A percentile compares a stretch with the other conserved stretches of the same genome.
Evolutionary conservation across 2,888 invertebrate species (phyloP).

Genomic region (Odontomyia ornata): DNA sequence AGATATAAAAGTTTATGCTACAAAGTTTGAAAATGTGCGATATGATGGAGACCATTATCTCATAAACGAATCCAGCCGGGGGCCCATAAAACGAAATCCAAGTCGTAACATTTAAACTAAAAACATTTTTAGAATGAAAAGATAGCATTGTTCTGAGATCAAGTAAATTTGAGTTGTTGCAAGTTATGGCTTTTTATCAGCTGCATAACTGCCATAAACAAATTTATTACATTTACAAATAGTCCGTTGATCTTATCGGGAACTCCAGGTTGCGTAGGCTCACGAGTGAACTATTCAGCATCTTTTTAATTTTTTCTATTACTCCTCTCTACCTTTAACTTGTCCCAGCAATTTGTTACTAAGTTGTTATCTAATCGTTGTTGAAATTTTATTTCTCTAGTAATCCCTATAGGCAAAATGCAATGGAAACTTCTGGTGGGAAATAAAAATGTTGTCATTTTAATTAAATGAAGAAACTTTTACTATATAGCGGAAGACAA

Average conservation of each 20-base stretch:
- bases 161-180: slow-evolving; percentile 15
- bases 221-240: slow-evolving; percentile 28
- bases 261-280: not conserved
- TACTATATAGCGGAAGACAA: too few species aligned
- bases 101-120: slow-evolving; percentile 21
- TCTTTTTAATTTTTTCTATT: slow-evolving; percentile 5
- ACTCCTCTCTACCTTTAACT: not conserved
- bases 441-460: too few species aligned
- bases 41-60: slow-evolving; percentile 18
- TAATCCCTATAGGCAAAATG: too few species aligned
- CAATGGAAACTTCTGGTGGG: too few species aligned
- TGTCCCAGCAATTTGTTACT: not conserved
- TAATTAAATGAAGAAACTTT: too few species aligned
- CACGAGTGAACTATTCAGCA: not conserved
- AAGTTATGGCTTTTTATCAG: slow-evolving; percentile 33
- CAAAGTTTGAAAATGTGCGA: slow-evolving; percentile 22
- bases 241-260: slow-evolving; percentile 29
- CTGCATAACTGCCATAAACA: slow-evolving; percentile 37
- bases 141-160: slow-evolving; percentile 30
- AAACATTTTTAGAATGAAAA: slow-evolving; percentile 16
- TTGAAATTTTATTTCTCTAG: too few species aligned
- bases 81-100: slow-evolving; percentile 32
- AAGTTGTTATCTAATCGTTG: not conserved
- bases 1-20: slow-evolving; percentile 27
- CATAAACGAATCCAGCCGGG: not conserved